These are phyloP conservation scores for Vanessa tameamea DNA, from an alignment of 1,140 invertebrate species.

Conservation along the genomic window DNA sequence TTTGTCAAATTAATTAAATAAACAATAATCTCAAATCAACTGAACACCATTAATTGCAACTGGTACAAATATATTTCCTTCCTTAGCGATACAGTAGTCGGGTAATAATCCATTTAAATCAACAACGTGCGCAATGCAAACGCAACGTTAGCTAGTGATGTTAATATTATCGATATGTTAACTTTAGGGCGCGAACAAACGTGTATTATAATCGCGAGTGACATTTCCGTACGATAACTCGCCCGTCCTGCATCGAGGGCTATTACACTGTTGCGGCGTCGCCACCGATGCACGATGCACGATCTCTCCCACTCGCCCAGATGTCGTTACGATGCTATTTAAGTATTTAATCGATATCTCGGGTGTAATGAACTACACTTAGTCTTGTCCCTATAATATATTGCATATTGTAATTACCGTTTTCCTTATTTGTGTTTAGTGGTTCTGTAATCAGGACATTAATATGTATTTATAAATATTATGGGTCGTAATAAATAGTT, in stretches of 20 bases:
- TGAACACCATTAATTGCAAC: no score
- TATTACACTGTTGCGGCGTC: conserved; percentile 36
- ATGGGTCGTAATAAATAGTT: background rate
- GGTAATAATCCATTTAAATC: no score
- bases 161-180: conserved; percentile 46
- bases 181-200: conserved; percentile 48
- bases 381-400: conserved; percentile 13
- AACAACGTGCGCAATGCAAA: no score
- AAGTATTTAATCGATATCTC: conserved; percentile 46
- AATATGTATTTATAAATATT: background rate
- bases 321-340: conserved; percentile 37
- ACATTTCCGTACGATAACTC: conserved; percentile 70
- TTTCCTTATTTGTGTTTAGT: conserved; percentile 19
- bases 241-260: conserved; percentile 45
- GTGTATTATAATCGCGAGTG: conserved; percentile 57
- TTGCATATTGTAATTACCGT: conserved; percentile 22
- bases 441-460: background rate
- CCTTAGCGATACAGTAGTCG: no score
- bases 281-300: conserved; percentile 12
- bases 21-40: no score
- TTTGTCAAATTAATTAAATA: no score
- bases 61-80: no score
- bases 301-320: conserved; percentile 37
- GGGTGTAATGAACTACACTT: conserved; percentile 47
- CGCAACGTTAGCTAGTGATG: background rate